Evolutionary conservation across 2,113 vertebrate species (phyloP).

Genomic region (Psittacara wagleri): DNA sequence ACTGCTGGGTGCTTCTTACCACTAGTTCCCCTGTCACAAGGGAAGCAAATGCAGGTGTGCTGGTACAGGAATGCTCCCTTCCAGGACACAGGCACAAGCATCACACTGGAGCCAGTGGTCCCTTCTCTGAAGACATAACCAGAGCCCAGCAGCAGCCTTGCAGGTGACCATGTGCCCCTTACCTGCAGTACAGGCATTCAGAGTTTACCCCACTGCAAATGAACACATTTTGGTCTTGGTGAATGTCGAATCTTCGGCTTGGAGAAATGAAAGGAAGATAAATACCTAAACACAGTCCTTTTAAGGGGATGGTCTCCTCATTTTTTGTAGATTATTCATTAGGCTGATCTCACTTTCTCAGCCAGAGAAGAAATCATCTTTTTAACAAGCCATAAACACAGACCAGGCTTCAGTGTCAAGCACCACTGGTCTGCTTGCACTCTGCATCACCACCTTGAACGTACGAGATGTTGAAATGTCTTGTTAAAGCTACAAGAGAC

Average conservation of each 20-base stretch:
- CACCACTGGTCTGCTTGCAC: neutral
- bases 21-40: accelerated
- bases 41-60: too few species aligned
- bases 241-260: neutral
- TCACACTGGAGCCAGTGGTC: neutral
- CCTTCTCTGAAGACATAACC: neutral
- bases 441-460: neutral
- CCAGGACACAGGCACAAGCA: neutral
- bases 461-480: neutral
- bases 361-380: constrained; percentile 3
- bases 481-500: neutral
- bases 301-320: neutral
- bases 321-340: neutral
- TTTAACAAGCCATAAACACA: neutral
- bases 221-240: neutral
- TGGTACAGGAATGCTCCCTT: neutral
- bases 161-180: accelerated
- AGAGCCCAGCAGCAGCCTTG: neutral
- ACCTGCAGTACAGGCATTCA: neutral
- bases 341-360: constrained; percentile 25
- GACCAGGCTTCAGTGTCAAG: neutral
- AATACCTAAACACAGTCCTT: neutral
- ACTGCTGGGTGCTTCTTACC: neutral
- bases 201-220: neutral
- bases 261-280: neutral